Base-by-base conservation (phyloP, 92 coral and sea anemone genomes). In the Ricordea florida region DNA sequence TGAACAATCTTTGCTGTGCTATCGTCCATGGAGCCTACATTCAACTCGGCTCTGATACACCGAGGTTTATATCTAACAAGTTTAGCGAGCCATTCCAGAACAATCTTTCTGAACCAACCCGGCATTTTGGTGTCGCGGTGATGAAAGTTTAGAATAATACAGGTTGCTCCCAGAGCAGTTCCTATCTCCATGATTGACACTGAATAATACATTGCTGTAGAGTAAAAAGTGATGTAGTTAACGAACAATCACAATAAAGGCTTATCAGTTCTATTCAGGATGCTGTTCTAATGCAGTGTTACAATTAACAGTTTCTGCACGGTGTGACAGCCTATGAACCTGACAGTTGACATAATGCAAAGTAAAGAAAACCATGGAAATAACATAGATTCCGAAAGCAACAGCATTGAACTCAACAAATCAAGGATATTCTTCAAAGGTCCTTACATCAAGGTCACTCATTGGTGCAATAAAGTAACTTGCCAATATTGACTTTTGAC, bases 121-220 rank as follows among this genome's bases (percentile, higher is more conserved):
- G 97, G 97, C 97, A 91, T 91, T 33, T 83, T 89, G 24, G 90
- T 91, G 69, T 84, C 84, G 49, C 97, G 89, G 68, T 91, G 97
- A 53, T 91, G 88, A 55, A 91, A 78, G 76, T 91, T 91, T 7
- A 91, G 82, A 37, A 91, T 91, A 31, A 91, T 82, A 44, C 97
- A 91, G 5, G 97, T 91, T 15, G 97, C 97, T 0, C 93, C 97
- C 1, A 91, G 78, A 14, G 97, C 97, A 3, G 97, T 91, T 6
- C 97, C 97, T 61, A 91, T 91, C 38, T 91, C 97, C 97, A 91
- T 91, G 89, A 91, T 91, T 13, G 97, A 91, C 46, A 91, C 97
- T 10, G 97, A 91, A 80, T 91, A 91, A 61, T 91, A 91, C 97
- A 91, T 91, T 9, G 97, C 97, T 91, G 60, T 10, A 46, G 62